phyloP scores from a whole-genome alignment of 2,113 vertebrate species.

The Hippocampus comes region DNA sequence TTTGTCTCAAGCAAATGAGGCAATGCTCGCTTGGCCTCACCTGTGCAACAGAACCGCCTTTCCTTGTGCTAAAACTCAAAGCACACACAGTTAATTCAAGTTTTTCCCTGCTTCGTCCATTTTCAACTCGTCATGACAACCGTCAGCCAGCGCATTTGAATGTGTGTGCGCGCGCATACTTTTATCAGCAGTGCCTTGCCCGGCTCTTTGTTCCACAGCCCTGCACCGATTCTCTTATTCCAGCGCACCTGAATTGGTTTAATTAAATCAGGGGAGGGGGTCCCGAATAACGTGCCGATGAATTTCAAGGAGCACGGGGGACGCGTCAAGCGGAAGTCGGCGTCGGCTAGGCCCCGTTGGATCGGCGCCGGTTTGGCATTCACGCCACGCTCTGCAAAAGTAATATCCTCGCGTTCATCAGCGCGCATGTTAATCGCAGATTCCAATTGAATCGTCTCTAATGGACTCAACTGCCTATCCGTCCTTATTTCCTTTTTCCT shows the following conservation, averaged over 20 bases:
- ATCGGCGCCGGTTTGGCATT: constrained; percentile 63
- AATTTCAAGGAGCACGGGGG: constrained; percentile 61
- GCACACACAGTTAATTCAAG: neutral
- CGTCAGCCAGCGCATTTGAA: neutral
- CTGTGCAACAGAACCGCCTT: neutral
- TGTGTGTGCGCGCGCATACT: neutral
- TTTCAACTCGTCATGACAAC: constrained; percentile 3
- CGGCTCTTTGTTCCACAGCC: constrained; percentile 49
- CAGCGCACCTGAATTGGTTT: constrained; percentile 59
- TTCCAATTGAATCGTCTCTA: constrained; percentile 56
- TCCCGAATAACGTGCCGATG: constrained; percentile 50
- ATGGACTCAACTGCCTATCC: constrained; percentile 60
- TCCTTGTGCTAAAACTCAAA: neutral
- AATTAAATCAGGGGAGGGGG: constrained; percentile 67
- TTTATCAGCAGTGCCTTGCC: constrained; percentile 47
- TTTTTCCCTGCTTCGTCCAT: neutral
- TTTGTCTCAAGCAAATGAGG: neutral
- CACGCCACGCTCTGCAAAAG: constrained; percentile 29
- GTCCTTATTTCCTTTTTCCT: constrained; percentile 39
- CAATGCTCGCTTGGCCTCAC: neutral
- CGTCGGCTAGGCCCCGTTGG: constrained; percentile 41
- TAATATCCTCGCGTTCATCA: constrained; percentile 50
- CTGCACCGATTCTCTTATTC: constrained; percentile 54
- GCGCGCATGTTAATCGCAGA: constrained; percentile 57
- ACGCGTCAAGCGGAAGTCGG: constrained; percentile 16